Evolutionary conservation across 2,113 vertebrate species (phyloP).

Genomic region (Taurulus bubalis): DNA sequence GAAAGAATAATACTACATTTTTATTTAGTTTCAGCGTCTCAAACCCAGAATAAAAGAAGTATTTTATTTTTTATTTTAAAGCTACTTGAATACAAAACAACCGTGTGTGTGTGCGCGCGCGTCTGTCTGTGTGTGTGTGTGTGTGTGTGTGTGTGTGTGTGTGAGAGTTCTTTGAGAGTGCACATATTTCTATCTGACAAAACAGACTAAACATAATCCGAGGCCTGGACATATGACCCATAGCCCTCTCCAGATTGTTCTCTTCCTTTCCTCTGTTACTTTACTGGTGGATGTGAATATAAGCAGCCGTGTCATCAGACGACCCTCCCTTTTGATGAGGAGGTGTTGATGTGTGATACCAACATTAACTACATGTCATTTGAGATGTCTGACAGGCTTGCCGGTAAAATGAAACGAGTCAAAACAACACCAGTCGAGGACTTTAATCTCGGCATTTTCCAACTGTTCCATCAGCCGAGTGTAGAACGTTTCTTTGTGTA

Average conservation of each 20-base stretch:
- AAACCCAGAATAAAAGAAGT: constrained; percentile 65
- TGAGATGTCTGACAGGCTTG: constrained; percentile 42
- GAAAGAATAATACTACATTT: constrained; percentile 1
- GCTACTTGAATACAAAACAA: constrained; percentile 70
- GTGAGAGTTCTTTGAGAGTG: constrained; percentile 62
- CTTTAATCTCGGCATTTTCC: too few relatives aligned
- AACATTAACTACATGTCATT: constrained; percentile 64
- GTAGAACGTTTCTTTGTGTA: constrained; percentile 64
- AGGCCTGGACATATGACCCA: constrained; percentile 68
- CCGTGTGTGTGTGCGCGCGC: too few relatives aligned
- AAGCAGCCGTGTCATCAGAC: constrained; percentile 65
- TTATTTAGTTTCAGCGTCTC: constrained; percentile 63
- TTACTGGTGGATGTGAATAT: constrained; percentile 66
- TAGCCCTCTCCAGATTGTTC: constrained; percentile 56
- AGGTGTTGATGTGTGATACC: constrained; percentile 63
- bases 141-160: background rate
- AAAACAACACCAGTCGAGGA: constrained; percentile 15
- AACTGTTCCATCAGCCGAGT: constrained; percentile 6
- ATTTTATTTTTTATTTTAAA: constrained; percentile 71
- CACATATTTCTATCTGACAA: constrained; percentile 83
- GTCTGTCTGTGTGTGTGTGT: background rate
- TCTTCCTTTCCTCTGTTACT: constrained; percentile 51
- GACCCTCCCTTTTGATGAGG: constrained; percentile 53
- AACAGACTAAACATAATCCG: constrained; percentile 84
- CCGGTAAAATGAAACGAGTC: constrained; percentile 45